Base-by-base conservation (phyloP, 2,113 vertebrate species). In the Miniopterus natalensis region DNA sequence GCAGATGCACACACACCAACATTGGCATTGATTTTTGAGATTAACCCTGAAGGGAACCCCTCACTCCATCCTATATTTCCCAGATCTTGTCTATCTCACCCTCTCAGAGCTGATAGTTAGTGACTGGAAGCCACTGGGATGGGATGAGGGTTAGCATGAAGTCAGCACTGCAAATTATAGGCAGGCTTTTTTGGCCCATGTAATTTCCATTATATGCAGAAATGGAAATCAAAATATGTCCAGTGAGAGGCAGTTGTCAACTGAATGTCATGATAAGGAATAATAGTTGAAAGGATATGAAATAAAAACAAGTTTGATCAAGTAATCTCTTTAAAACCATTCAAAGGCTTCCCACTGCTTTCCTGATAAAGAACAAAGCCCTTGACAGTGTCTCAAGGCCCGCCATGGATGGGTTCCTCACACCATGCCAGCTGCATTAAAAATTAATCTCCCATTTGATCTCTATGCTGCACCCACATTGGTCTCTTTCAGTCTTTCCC, bases 181-280 rank as follows among this genome's bases (percentile, higher is more conserved):
- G 61, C 63, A 42, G 71, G 5, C 27, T 31, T 57, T 78, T 40
- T 55, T 10, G 61, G 80, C 2, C 7, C 23, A 29, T 49, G 12
- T 61, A 84, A 57, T 92, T 92, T 68, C 75, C 88, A 63, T 86
- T 68, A 49, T 94, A 92, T 89, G 42, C 40, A 51, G 88, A 70
- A 93, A 95, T 53, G 65, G 81, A 95, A 87, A 94, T 90, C 63
- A 83, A 92, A 95, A 90, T 85, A 40, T 36, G 20, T 20, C 70
- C 57, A 27, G 65, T 23, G 73, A 94, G 51, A 83, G 20, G 78
- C 73, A 83, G 63, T 42, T 95, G 93, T 92, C 84, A 94, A 68
- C 40, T 90, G 80, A 94, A 40, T 23, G 17, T n/a, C 91, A 40
- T 66, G 66, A 42, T 80, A 63, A 88, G 79, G 92, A 86, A 65